Percentiles rank a stretch among this genome's conserved stretches.
phyloP scores from a whole-genome alignment of 2,888 invertebrate species.

The Alloplasta piceator region DNA sequence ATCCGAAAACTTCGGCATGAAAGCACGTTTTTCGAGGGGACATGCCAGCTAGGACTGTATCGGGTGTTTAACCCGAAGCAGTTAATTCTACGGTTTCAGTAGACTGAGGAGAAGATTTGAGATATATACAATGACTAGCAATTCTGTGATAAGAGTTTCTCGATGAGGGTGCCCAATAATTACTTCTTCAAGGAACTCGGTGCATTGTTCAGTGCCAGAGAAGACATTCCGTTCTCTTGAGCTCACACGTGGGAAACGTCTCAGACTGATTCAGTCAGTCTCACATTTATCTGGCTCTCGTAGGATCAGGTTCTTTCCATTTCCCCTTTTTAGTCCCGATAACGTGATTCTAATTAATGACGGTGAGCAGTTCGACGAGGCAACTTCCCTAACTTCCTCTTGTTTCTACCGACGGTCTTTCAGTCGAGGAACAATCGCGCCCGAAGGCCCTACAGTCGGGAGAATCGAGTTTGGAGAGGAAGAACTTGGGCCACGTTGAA shows the following conservation, averaged over 20 bases:
- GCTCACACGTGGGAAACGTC: too few species aligned
- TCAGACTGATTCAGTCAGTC: too few species aligned
- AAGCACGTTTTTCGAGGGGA: conserved; percentile 15
- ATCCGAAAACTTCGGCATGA: conserved; percentile 15
- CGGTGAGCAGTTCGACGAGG: conserved; percentile 7
- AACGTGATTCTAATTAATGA: conserved; percentile 36
- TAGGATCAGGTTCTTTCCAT: background rate
- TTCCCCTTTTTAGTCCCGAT: background rate
- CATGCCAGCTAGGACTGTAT: background rate
- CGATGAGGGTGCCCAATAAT: too few species aligned
- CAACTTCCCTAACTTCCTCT: conserved; percentile 3
- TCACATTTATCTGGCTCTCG: too few species aligned
- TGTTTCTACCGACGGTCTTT: background rate
- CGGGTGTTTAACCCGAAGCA: background rate
- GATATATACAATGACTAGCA: too few species aligned
- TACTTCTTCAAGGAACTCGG: too few species aligned
- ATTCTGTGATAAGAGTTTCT: too few species aligned
- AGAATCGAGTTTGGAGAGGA: background rate
- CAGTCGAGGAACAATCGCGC: background rate
- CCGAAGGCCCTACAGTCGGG: background rate
- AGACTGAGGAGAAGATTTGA: too few species aligned
- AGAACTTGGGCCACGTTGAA: background rate
- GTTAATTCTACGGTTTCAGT: too few species aligned
- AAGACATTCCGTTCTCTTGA: too few species aligned
- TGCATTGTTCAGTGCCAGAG: too few species aligned